Base-by-base conservation (phyloP, 2,888 invertebrate genomes). In the Pycnomerus fuliginosus region DNA sequence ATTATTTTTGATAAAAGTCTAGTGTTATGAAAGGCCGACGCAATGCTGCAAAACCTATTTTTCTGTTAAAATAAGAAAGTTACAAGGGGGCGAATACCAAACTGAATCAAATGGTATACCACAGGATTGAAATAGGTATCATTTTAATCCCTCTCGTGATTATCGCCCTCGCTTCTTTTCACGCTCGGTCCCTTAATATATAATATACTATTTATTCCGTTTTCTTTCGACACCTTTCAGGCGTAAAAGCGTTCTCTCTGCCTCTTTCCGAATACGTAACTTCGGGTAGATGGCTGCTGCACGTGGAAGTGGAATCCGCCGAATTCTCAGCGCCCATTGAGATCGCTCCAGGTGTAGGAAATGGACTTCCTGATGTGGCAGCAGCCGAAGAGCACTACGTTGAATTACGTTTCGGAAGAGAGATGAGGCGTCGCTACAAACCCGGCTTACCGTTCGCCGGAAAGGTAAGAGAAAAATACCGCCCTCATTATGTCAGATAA, bases 331-430 rank as follows among this genome's bases (percentile, higher is more conserved):
- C 80, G 0, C 78, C 78, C 16, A 71, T 83, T 33, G 77, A 75
- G 28, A 77, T 83, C 32, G 66, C 67, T 20, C 66, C 65, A 3
- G 69, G 72, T 10, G 73, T 73, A 1, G 74, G 64, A 43, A 60
- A 72, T 1, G 72, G 76, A 1, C 67, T 79, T 1, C 70, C 72
- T 2, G 80, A 82, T 16, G 77, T 82, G 0, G 79, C 82, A 0
- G 82, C 81, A 1, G 82, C 80, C 3, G 83, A 83, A 51, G 82
- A 82, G 54, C 83, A 83, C 58, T 83, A 80, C 53, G 83, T 83
- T 7, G 83, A 83, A 55, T 69, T 83, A 41, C 69, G 82, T 33
- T 83, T 83, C 40, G 81, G 82, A 32, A 78, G 77, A 37, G 82
- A 80, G 60, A 83, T 83, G 81, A 67, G 82, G 27, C 65, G 82